A percentile compares a stretch with the other conserved stretches of the same genome.
phyloP scores from a whole-genome alignment of 1,140 invertebrate genomes.

The Cotesia chilonis region DNA sequence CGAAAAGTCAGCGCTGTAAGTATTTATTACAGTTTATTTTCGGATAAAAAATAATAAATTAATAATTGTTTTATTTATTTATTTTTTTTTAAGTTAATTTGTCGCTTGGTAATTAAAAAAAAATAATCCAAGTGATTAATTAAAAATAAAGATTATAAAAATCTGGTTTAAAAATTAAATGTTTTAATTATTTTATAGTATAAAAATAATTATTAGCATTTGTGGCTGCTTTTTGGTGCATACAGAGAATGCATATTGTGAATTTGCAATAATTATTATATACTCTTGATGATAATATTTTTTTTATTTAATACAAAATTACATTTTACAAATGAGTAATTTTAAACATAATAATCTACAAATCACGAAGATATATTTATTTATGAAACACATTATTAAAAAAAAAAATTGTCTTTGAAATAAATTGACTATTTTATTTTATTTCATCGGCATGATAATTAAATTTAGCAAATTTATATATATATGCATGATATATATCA shows the following conservation, averaged over 20 bases:
- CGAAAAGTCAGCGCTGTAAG: slow-evolving; percentile 92
- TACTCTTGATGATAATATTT: not conserved
- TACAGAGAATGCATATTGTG: slow-evolving; percentile 16
- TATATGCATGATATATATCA: slow-evolving; percentile 3
- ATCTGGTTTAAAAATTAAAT: not conserved
- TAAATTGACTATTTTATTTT: not conserved
- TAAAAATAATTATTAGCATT: not conserved
- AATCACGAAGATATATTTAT: too few species aligned
- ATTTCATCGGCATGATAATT: not conserved
- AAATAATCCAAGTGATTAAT: too few species aligned
- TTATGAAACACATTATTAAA: too few species aligned
- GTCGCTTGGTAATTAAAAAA: too few species aligned
- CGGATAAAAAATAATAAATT: not conserved
- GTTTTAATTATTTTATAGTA: not conserved
- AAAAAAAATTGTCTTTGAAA: too few species aligned
- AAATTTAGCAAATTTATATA: not conserved
- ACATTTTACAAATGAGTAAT: too few species aligned
- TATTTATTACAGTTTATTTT: slow-evolving; percentile 53
- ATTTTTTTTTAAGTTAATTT: too few species aligned
- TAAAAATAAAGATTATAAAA: not conserved
- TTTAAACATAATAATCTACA: not conserved
- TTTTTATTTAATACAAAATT: not conserved
- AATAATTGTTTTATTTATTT: too few species aligned
- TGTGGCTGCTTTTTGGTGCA: slow-evolving; percentile 15
- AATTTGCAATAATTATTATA: not conserved